Percentiles rank a stretch among this genome's conserved stretches.
Conservation (phyloP, 2,797 vertebrate genomes). For the Natrix natrix region DNA sequence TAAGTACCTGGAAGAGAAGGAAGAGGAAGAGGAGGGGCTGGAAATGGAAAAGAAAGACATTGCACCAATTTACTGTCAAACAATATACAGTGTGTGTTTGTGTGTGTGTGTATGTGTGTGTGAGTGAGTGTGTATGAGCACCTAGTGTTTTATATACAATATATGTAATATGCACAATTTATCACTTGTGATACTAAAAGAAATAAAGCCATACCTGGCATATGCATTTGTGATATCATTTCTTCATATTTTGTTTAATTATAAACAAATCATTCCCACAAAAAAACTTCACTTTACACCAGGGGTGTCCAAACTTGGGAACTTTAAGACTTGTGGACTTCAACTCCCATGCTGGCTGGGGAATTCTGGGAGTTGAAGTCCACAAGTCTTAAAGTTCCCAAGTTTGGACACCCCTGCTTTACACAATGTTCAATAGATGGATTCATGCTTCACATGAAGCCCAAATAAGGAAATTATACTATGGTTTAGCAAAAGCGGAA, state of each 20-base stretch:
- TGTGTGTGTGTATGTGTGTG: not conserved
- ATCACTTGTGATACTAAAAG: not conserved
- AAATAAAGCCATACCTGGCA: not conserved
- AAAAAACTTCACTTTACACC: not conserved
- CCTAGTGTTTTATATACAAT: not conserved
- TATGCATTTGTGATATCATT: not conserved
- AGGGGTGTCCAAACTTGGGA: too few relatives aligned
- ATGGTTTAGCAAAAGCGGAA: not conserved
- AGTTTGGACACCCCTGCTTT: not conserved
- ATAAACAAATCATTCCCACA: not conserved
- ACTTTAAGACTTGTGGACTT: too few relatives aligned
- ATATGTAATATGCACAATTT: not conserved
- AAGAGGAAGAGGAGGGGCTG: not conserved
- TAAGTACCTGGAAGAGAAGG: not conserved
- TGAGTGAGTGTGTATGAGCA: too few relatives aligned
- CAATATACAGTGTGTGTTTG: conserved; percentile 16
- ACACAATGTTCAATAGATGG: not conserved
- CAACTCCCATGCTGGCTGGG: too few relatives aligned
- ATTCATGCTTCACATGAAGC: not conserved
- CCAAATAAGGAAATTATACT: not conserved
- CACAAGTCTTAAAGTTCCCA: too few relatives aligned
- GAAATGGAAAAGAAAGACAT: conserved; percentile 55
- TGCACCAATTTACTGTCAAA: conserved; percentile 35
- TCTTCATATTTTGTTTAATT: not conserved
- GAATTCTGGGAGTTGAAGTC: too few relatives aligned